phyloP scores from a whole-genome alignment of 2,113 vertebrate genomes.

The Apteryx owenii region DNA sequence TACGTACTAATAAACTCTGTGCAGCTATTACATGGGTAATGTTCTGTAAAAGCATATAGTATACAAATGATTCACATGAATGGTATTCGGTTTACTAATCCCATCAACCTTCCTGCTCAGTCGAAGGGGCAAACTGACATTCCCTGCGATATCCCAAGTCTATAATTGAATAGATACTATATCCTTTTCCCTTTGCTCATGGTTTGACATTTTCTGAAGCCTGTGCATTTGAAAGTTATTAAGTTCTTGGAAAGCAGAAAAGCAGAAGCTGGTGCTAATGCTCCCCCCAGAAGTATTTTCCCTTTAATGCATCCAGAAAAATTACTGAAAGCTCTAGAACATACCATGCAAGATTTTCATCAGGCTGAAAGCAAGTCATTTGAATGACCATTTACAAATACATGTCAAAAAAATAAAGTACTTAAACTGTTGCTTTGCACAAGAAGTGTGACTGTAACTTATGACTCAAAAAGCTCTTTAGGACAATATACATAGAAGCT shows the following conservation, averaged over 20 bases:
- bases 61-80: conserved; percentile 24
- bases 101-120: conserved; percentile 25
- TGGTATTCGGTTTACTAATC: not conserved
- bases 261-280: not conserved
- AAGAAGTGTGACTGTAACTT: not conserved
- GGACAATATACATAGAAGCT: not conserved
- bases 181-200: not conserved
- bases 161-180: not conserved
- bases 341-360: not conserved
- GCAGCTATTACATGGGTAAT: conserved; percentile 26
- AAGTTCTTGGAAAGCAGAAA: not conserved
- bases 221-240: not conserved
- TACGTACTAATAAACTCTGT: not conserved
- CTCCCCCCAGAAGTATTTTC: not conserved
- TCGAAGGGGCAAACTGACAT: not conserved
- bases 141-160: not conserved
- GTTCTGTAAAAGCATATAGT: conserved; percentile 34
- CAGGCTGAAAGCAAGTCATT: not conserved
- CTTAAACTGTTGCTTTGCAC: not conserved
- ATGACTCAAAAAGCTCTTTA: not conserved
- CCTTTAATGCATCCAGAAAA: not conserved
- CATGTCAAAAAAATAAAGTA: not conserved
- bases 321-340: not conserved
- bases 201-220: conserved; percentile 27
- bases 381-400: not conserved